Evolutionary conservation across 2,888 invertebrate genomes (phyloP).

Genomic region (Xanthorhoe designata): DNA sequence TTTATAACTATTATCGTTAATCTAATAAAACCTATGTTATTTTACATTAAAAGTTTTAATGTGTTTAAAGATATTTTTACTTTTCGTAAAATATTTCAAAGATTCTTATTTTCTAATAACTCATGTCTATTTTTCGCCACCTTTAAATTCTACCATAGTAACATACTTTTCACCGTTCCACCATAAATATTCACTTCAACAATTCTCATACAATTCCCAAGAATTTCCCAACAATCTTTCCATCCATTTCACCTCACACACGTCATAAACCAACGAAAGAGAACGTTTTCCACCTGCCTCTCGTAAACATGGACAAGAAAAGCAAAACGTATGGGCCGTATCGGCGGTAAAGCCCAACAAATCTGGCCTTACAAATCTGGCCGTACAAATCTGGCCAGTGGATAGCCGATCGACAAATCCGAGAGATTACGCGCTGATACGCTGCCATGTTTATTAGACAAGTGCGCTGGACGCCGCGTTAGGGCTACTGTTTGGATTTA

Average conservation of each 20-base stretch:
- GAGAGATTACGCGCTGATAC: slow-evolving; percentile 85
- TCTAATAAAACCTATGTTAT: too few species aligned
- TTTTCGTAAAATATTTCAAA: too few species aligned
- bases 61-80: too few species aligned
- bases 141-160: too few species aligned
- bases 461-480: slow-evolving; percentile 65
- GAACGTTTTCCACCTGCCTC: slow-evolving; percentile 67
- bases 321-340: slow-evolving; percentile 81
- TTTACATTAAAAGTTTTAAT: too few species aligned
- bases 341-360: slow-evolving; percentile 81
- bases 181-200: not conserved
- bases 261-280: slow-evolving; percentile 46
- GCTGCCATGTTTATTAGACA: slow-evolving; percentile 83
- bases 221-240: slow-evolving; percentile 23
- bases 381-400: slow-evolving; percentile 81
- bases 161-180: not conserved
- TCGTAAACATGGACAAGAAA: slow-evolving; percentile 81
- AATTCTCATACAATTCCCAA: not conserved
- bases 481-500: slow-evolving; percentile 58
- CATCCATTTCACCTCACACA: slow-evolving; percentile 34
- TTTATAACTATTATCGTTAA: too few species aligned
- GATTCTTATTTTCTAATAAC: too few species aligned
- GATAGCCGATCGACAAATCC: slow-evolving; percentile 86
- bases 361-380: slow-evolving; percentile 83
- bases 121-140: too few species aligned